Base-by-base conservation (phyloP, 2,797 vertebrate genomes). In the Rousettus madagascariensis region DNA sequence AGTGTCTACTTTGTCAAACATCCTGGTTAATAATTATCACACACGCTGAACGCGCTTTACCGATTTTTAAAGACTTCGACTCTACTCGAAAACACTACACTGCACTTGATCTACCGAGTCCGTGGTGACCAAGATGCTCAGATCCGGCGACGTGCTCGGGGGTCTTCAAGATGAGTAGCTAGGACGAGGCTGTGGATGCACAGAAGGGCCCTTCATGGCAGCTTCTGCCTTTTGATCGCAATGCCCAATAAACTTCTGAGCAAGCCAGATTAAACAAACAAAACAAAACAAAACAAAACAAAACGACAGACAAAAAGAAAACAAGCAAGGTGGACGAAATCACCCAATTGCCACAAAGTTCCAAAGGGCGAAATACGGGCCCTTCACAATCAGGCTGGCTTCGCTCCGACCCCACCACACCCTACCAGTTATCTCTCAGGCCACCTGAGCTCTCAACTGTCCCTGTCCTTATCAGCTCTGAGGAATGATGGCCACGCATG, bases 1-100 rank as follows among this genome's bases (percentile, higher is more conserved):
- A 3, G 10, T 22, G 30, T 26, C 30, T 8, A 3, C 65, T 5
- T 72, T 55, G 43, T 38, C 90, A 43, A 38, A 89, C 17, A 91
- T 63, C 91, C 90, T 57, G 87, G 90, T 95, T 95, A 86, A 92
- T 84, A 8, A 86, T 93, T 51, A 68, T 12, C 49, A 20, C 0
- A 8, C 5, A 1, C 13, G 28, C 57, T 51, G n/a, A 28, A 53
- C 19, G 59, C 51, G 51, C 46, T 38, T 61, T 43, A 43, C 13
- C 19, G 8, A 6, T 16, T 66, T 57, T 49, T 72, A 28, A 41
- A 74, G 10, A 17, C 77, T 66, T 91, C 46, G 2, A 3, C 49
- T 49, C 53, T 6, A 8, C 72, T 57, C 49, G 16, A 28, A 71
- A 77, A 68, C 80, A 68, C 24, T 61, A 68, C 9, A 4, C 24